These are phyloP conservation scores for Microplitis deprimator DNA, from an alignment of 2,888 invertebrate genomes.

Conservation along the genomic window DNA sequence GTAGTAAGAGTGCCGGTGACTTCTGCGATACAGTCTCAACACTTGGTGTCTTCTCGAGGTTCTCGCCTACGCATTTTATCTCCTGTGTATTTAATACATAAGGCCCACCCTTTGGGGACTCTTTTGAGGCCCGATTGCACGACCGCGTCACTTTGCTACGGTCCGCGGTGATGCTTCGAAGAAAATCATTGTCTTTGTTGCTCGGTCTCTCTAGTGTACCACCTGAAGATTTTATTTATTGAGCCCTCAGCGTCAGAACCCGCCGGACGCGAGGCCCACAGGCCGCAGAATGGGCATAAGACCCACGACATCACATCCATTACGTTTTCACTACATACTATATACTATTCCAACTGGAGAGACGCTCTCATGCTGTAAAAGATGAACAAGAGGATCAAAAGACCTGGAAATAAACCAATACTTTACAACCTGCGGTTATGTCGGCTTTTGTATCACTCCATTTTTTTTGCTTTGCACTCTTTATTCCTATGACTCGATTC, in stretches of 20 bases:
- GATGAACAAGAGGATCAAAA: constrained; percentile 42
- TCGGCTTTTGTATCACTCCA: constrained; percentile 32
- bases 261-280: constrained; percentile 40
- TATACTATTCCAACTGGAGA: constrained; percentile 17
- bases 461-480: constrained; percentile 20
- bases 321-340: constrained; percentile 18
- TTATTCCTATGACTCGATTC: constrained; percentile 6
- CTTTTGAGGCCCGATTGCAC: not conserved
- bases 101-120: constrained; percentile 29
- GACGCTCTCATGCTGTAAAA: constrained; percentile 33
- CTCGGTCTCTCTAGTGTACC: constrained; percentile 49
- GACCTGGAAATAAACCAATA: constrained; percentile 54
- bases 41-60: constrained; percentile 47
- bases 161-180: constrained; percentile 44
- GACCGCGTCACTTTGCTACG: constrained; percentile 42
- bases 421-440: constrained; percentile 60
- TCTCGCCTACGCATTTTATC: constrained; percentile 63
- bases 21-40: constrained; percentile 66
- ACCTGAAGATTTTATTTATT: constrained; percentile 63
- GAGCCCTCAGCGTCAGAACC: constrained; percentile 50
- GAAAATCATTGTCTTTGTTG: constrained; percentile 26
- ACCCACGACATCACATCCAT: constrained; percentile 45
- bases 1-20: constrained; percentile 61
- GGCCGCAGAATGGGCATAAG: constrained; percentile 48
- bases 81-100: constrained; percentile 28